These are phyloP conservation scores for Lysandra coridon DNA, from an alignment of 2,888 invertebrate species.

Conservation along the genomic window DNA sequence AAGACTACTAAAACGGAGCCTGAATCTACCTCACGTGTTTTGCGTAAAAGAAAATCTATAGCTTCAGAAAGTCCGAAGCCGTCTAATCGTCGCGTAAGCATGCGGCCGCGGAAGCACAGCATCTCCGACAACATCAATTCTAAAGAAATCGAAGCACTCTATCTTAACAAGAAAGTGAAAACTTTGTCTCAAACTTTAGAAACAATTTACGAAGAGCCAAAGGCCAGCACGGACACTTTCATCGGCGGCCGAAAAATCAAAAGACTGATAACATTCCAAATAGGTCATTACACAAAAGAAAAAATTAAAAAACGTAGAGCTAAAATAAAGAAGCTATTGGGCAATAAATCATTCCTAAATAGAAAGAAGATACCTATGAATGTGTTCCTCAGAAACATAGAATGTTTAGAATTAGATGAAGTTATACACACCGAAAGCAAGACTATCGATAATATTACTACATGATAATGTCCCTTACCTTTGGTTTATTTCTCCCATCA, in stretches of 20 bases:
- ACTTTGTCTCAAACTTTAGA: conserved; percentile 77
- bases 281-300: conserved; percentile 73
- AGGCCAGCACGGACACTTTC: conserved; percentile 63
- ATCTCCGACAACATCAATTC: conserved; percentile 63
- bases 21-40: conserved; percentile 54
- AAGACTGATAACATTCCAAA: conserved; percentile 79
- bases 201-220: conserved; percentile 83
- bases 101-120: conserved; percentile 70
- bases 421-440: conserved; percentile 57
- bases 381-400: conserved; percentile 78
- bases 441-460: conserved; percentile 41
- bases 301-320: conserved; percentile 81
- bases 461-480: conserved; percentile 46
- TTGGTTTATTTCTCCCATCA: conserved; percentile 45
- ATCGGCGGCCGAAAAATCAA: conserved; percentile 80
- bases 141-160: conserved; percentile 77
- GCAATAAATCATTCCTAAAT: conserved; percentile 73
- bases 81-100: conserved; percentile 70
- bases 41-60: conserved; percentile 67
- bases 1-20: conserved; percentile 47
- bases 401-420: conserved; percentile 74
- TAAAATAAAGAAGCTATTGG: conserved; percentile 79
- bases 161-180: conserved; percentile 80
- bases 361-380: conserved; percentile 79
- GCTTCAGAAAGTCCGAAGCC: conserved; percentile 60